Evolutionary conservation across 2,113 vertebrate species (phyloP).

Genomic region (Syrmaticus mikado): DNA sequence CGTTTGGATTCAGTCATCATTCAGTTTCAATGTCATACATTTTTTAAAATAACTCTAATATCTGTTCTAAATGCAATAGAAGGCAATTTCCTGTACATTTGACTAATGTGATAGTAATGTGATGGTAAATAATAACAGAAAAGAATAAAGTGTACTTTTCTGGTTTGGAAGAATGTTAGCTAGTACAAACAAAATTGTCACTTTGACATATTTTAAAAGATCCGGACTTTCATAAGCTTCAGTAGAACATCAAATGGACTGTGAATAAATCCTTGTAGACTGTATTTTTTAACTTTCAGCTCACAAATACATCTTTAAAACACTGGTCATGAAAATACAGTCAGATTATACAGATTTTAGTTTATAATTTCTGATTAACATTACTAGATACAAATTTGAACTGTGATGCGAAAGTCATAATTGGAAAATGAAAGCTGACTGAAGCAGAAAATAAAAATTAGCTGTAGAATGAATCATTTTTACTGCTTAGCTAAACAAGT

Average conservation of each 20-base stretch:
- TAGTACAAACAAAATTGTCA: not conserved
- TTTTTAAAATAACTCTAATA: not conserved
- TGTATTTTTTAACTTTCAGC: not conserved
- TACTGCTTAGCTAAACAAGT: not conserved
- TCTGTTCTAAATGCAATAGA: not conserved
- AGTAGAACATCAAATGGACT: not conserved
- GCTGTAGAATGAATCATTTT: not conserved
- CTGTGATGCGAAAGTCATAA: not conserved
- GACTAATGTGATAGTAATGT: not conserved
- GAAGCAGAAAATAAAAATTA: not conserved
- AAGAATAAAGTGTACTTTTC: not conserved
- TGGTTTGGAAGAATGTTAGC: not conserved
- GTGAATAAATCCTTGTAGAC: accelerated
- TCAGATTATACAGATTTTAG: not conserved
- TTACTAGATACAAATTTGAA: not conserved
- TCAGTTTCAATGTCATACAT: not conserved
- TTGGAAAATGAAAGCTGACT: not conserved
- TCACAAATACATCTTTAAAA: not conserved
- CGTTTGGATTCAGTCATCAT: not conserved
- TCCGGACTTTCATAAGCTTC: not conserved
- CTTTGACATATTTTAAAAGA: not conserved
- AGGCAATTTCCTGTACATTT: not conserved
- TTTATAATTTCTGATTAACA: not conserved
- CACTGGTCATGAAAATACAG: not conserved
- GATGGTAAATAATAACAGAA: not conserved